Evolutionary conservation across 1,140 invertebrate genomes (phyloP).

Genomic region (Acromyrmex charruanus): DNA sequence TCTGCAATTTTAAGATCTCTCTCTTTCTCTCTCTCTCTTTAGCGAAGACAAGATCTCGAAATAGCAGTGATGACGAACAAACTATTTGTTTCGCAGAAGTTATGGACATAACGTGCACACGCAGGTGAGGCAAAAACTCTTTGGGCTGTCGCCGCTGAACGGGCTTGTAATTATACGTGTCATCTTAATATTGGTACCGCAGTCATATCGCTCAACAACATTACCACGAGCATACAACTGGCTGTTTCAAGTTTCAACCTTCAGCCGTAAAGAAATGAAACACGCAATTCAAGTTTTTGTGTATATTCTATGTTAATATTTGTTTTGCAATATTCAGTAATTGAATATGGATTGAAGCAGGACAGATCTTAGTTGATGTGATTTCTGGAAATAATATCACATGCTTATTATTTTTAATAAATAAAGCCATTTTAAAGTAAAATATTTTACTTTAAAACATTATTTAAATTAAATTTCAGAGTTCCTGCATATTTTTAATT

Average conservation of each 20-base stretch:
- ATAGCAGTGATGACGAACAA: background rate
- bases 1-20: background rate
- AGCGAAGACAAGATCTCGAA: background rate
- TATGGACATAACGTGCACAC: constrained; percentile 28
- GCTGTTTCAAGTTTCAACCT: constrained; percentile 13
- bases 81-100: constrained; percentile 41
- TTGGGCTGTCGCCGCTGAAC: background rate
- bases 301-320: background rate
- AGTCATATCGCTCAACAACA: background rate
- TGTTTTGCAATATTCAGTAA: background rate
- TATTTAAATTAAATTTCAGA: background rate
- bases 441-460: background rate
- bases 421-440: background rate
- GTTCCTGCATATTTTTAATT: background rate
- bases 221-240: background rate
- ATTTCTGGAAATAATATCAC: background rate
- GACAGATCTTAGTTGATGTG: background rate
- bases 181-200: constrained; percentile 19
- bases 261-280: constrained; percentile 8
- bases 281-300: constrained; percentile 36
- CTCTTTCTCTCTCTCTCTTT: constrained; percentile 2
- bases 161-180: constrained; percentile 58
- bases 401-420: background rate
- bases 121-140: constrained; percentile 40
- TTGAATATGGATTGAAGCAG: background rate